Conservation (phyloP, 2,113 vertebrate species). For the Morone saxatilis region DNA sequence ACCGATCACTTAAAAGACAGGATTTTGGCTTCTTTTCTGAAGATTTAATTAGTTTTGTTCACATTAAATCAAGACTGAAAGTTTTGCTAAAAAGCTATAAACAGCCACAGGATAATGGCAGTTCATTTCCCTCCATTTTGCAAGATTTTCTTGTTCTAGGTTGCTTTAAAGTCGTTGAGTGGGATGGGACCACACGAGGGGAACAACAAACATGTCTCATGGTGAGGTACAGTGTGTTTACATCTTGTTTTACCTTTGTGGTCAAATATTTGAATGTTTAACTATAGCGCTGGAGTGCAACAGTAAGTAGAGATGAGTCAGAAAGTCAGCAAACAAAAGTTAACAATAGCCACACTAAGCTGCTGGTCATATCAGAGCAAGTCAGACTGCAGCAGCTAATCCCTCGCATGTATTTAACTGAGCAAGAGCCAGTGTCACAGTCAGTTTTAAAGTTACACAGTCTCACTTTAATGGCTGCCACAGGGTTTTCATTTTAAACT, state of each 20-base stretch:
- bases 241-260: too few species aligned
- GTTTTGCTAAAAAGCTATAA: not conserved
- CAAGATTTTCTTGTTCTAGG: not conserved
- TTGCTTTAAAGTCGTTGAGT: not conserved
- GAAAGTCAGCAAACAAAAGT: not conserved
- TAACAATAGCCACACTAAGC: not conserved
- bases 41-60: conserved; percentile 38
- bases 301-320: not conserved
- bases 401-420: not conserved
- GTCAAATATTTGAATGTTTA: not conserved
- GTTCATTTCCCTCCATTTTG: not conserved
- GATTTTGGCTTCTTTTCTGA: conserved; percentile 5
- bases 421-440: not conserved
- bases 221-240: not conserved
- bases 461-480: not conserved
- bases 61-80: not conserved
- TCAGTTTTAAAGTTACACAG: not conserved
- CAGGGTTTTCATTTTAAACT: not conserved
- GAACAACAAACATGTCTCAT: not conserved
- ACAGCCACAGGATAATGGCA: not conserved
- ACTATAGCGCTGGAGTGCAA: not conserved
- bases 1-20: not conserved
- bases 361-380: not conserved
- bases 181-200: not conserved
- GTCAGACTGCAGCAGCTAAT: not conserved